Evolutionary conservation across 2,797 vertebrate genomes (phyloP), one percentile per base, ranked within the genome.

Genomic region (Diplodus sargus): DNA sequence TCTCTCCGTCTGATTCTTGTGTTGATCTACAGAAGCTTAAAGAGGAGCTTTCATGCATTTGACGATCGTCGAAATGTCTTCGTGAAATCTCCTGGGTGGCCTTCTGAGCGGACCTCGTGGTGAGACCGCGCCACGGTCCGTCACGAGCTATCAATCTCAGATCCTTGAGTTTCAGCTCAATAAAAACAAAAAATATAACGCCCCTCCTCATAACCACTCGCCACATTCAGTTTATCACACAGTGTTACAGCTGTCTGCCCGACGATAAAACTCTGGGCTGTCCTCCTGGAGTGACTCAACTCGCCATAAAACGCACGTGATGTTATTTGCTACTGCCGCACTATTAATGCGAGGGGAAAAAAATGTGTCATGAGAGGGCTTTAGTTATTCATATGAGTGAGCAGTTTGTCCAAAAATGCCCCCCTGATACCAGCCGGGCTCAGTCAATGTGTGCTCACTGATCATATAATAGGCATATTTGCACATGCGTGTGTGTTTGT

Each of bases 251-350:
- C 43, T 17, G 49, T 73, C 70, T 68, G 59, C 49, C 45, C 61
- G 68, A 42, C 6, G 0, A 62, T 79, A 74, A 75, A 75, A 74
- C 51, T 63, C 39, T 17, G 30, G 25, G 45, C 39, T 20, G 48
- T 22, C 11, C 18, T 74, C 58, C 42, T 82, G 16, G 70, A 81
- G 81, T 69, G 25, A 81, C 23, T 57, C 39, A 70, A 49, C 39
- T 17, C 12, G 16, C 79, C 30, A 71, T 74, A 47, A 81, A 73
- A 73, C 39, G 51, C 14, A 22, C 59, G 43, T 62, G 7, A 74
- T 77, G 69, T 42, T 42, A 53, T 11, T 57, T 54, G 51, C 52
- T 43, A n/a, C 54, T 72, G 79, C 30, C 45, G 7, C 49, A 13
- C 10, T 23, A 43, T 68, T 52, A 62, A 67, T 58, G 68, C 39